Percentiles rank a stretch among this genome's conserved stretches.
phyloP scores from a whole-genome alignment of 2,113 vertebrate species.

The Poeciliopsis retropinna region DNA sequence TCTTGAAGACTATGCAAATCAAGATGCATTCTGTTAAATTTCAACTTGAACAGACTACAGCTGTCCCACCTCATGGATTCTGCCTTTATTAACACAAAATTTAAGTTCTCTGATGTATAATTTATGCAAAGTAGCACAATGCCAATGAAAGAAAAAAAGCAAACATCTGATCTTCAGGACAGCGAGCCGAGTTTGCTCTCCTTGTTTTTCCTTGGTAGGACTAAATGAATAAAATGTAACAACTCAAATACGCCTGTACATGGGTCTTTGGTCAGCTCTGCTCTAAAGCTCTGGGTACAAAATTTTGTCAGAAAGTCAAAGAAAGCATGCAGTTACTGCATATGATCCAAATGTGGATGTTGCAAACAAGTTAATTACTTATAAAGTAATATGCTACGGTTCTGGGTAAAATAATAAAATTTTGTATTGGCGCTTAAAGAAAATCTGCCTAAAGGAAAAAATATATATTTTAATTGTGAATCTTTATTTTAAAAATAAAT shows the following conservation, averaged over 20 bases:
- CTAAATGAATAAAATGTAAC: conserved; percentile 68
- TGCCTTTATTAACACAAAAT: conserved; percentile 58
- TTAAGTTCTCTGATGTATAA: conserved; percentile 45
- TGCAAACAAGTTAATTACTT: conserved; percentile 13
- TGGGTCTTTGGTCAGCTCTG: conserved; percentile 51
- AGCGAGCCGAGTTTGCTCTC: conserved; percentile 39
- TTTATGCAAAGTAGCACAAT: conserved; percentile 52
- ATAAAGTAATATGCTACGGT: background rate
- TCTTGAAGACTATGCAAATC: conserved; percentile 50
- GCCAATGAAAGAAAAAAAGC: conserved; percentile 9
- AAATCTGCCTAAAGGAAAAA: conserved; percentile 36
- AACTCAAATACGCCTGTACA: conserved; percentile 70
- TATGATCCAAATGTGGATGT: conserved; percentile 13
- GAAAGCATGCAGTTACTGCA: conserved; percentile 13
- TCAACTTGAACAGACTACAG: conserved; percentile 13
- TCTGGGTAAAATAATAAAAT: conserved; percentile 20
- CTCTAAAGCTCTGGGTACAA: conserved; percentile 44
- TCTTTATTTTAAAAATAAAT: conserved; percentile 50
- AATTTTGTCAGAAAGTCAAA: conserved; percentile 39
- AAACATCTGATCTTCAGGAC: conserved; percentile 49
- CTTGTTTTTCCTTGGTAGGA: conserved; percentile 56
- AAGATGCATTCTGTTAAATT: conserved; percentile 38
- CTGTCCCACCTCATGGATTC: conserved; percentile 67
- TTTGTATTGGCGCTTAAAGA: conserved; percentile 16
- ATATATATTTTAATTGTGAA: conserved; percentile 13